A percentile compares a stretch with the other conserved stretches of the same genome.
phyloP scores from a whole-genome alignment of 2,888 invertebrate genomes.

The Eurois occulta region DNA sequence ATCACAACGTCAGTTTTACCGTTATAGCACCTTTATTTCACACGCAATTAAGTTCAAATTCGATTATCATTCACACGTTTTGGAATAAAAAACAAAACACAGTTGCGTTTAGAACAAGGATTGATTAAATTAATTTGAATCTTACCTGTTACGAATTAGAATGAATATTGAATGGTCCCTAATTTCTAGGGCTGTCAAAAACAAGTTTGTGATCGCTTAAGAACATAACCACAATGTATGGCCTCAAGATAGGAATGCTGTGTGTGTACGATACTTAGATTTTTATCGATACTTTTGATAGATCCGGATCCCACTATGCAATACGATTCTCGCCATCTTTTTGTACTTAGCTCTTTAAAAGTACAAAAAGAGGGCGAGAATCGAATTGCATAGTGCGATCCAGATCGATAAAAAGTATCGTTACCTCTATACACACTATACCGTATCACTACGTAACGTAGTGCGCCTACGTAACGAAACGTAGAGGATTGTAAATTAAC shows the following conservation, averaged over 20 bases:
- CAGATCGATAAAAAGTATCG: too few species aligned
- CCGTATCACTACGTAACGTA: too few species aligned
- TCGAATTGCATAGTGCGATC: too few species aligned
- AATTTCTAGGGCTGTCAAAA: slow-evolving; percentile 46
- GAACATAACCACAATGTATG: slow-evolving; percentile 60
- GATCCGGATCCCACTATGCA: neutral
- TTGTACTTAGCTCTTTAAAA: neutral
- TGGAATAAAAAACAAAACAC: slow-evolving; percentile 28
- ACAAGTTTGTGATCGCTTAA: slow-evolving; percentile 51
- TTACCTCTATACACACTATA: too few species aligned
- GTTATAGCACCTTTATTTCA: slow-evolving; percentile 35
- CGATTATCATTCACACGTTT: slow-evolving; percentile 16
- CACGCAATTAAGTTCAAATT: slow-evolving; percentile 47
- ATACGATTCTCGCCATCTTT: neutral
- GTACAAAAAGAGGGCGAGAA: too few species aligned
- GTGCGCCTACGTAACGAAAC: neutral
- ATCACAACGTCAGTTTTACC: slow-evolving; percentile 29
- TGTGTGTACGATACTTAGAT: neutral
- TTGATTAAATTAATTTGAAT: slow-evolving; percentile 21
- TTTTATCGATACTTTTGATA: slow-evolving; percentile 12
- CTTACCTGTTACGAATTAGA: slow-evolving; percentile 29
- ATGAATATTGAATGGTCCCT: slow-evolving; percentile 37
- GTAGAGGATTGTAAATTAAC: neutral
- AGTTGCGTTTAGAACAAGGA: slow-evolving; percentile 11
- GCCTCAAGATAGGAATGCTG: slow-evolving; percentile 45